Conservation (phyloP, 2,888 invertebrate species). For the Gasteruption jaculator region DNA sequence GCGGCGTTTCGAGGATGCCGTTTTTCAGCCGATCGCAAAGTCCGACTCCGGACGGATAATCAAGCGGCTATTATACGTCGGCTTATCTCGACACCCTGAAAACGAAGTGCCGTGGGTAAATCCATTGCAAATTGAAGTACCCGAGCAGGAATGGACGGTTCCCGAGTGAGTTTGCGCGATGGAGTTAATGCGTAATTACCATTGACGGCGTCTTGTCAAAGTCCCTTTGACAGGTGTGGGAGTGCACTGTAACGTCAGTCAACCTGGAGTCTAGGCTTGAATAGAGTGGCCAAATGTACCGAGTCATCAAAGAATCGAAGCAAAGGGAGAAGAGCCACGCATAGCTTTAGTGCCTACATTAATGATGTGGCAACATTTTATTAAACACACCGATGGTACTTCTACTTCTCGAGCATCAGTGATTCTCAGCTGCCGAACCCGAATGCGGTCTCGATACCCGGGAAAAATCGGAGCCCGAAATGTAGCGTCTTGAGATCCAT, state of each 20-base stretch:
- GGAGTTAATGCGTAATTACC: slow-evolving; percentile 40
- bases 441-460: too few species aligned
- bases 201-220: slow-evolving; percentile 32
- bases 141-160: too few species aligned
- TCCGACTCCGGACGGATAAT: too few species aligned
- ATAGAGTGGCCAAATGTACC: slow-evolving; percentile 27
- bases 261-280: slow-evolving; percentile 24
- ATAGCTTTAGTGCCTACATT: slow-evolving; percentile 27
- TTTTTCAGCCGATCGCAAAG: too few species aligned
- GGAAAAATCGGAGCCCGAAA: too few species aligned
- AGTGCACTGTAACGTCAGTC: slow-evolving; percentile 25
- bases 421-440: slow-evolving; percentile 26
- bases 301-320: slow-evolving; percentile 28
- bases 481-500: too few species aligned
- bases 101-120: too few species aligned
- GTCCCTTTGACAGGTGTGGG: slow-evolving; percentile 31
- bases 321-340: slow-evolving; percentile 18
- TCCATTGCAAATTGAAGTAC: too few species aligned
- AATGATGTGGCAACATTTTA: slow-evolving; percentile 32
- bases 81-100: too few species aligned
- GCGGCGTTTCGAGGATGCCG: too few species aligned
- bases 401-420: slow-evolving; percentile 21
- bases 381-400: slow-evolving; percentile 27
- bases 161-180: slow-evolving; percentile 20
- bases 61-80: too few species aligned